Conservation (phyloP, 30 jellyfish, hydroid and myxozoan species). For the Hydractinia symbiolongicarpus region DNA sequence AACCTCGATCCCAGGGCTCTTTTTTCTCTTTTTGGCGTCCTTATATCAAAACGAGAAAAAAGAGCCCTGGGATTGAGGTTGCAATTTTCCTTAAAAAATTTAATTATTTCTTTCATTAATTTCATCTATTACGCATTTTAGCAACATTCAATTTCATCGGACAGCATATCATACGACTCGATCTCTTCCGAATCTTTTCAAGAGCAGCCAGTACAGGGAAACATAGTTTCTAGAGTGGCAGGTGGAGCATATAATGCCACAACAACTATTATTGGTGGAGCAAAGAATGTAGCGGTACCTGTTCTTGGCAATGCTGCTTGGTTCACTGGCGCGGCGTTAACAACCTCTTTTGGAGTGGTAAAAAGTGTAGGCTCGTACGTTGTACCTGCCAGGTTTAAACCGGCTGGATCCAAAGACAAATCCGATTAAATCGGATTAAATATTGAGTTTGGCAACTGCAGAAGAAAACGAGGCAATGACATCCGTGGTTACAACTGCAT, state of each 20-base stretch:
- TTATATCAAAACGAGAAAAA: no score
- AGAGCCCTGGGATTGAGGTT: no score
- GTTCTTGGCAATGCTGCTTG: constrained; percentile 26
- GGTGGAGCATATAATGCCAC: constrained; percentile 24
- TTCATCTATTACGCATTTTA: background rate
- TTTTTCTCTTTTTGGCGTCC: no score
- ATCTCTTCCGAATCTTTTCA: background rate
- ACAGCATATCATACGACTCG: background rate
- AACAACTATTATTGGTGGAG: constrained; percentile 24
- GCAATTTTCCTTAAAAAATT: background rate
- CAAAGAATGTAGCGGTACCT: constrained; percentile 9
- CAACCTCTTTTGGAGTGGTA: constrained; percentile 23
- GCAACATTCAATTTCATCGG: constrained; percentile 10
- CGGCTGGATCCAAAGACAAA: constrained; percentile 31
- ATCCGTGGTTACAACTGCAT: no score
- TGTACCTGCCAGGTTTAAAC: constrained; percentile 18
- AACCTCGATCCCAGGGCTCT: constrained; percentile 6
- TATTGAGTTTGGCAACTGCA: no score
- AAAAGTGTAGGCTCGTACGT: constrained; percentile 22
- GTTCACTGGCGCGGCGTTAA: constrained; percentile 33
- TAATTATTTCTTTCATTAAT: background rate
- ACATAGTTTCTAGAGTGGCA: constrained; percentile 13
- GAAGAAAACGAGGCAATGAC: no score
- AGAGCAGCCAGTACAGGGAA: background rate
- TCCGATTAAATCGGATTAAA: constrained; percentile 1